These are phyloP conservation scores for Amiota communis DNA, from an alignment of 2,888 invertebrate genomes.

Conservation along the genomic window DNA sequence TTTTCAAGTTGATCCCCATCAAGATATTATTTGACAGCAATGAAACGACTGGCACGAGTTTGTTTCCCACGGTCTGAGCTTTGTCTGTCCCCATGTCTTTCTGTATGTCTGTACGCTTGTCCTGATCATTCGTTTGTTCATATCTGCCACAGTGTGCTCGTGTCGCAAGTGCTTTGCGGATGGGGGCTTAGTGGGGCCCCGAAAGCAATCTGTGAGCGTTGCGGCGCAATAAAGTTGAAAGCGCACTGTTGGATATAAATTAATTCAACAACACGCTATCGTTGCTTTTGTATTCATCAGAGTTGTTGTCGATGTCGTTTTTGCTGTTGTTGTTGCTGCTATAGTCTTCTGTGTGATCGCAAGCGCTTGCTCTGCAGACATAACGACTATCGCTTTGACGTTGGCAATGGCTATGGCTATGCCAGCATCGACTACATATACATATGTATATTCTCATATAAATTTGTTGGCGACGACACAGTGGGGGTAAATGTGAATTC, in stretches of 20 bases:
- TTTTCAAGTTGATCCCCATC: slow-evolving; percentile 70
- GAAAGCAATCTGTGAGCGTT: slow-evolving; percentile 48
- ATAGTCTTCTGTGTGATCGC: slow-evolving; percentile 40
- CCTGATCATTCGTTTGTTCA: slow-evolving; percentile 27
- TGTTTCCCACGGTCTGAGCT: slow-evolving; percentile 73
- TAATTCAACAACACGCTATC: slow-evolving; percentile 71
- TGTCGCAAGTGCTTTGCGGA: slow-evolving; percentile 24
- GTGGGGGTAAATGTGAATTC: slow-evolving; percentile 65
- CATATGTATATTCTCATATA: slow-evolving; percentile 28
- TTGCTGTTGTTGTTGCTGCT: slow-evolving; percentile 43
- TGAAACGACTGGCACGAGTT: slow-evolving; percentile 73
- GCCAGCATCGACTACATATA: neutral
- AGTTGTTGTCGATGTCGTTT: slow-evolving; percentile 43
- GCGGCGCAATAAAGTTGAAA: slow-evolving; percentile 68
- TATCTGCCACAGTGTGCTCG: slow-evolving; percentile 40
- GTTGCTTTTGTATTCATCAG: slow-evolving; percentile 43
- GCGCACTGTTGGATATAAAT: slow-evolving; percentile 71
- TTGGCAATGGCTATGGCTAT: slow-evolving; percentile 11
- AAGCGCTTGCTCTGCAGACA: slow-evolving; percentile 16
- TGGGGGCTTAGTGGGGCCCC: slow-evolving; percentile 15
- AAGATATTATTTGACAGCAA: slow-evolving; percentile 72
- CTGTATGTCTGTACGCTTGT: neutral
- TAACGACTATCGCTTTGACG: neutral
- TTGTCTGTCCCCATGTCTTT: slow-evolving; percentile 54
- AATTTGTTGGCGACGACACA: slow-evolving; percentile 54